Conservation (phyloP, 2,113 vertebrate species). For the cattle (Bos taurus) region ARS-UCD2.0 NC_037351.1:18859501-18860000, state of each 20-base stretch:
- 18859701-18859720: neutral
- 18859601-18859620: neutral
- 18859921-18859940: neutral
- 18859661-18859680: neutral
- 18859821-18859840: neutral
- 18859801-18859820: neutral
- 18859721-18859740: neutral
- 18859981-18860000: neutral
- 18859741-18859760: neutral
- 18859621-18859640: neutral
- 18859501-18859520: neutral
- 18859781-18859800: neutral
- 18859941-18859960: neutral
- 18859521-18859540: neutral
- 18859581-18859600: neutral
- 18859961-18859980: neutral
- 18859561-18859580: neutral
- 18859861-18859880: neutral
- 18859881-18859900: neutral
- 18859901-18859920: neutral
- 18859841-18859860: neutral
- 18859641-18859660: neutral
- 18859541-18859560: neutral
- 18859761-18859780: neutral
- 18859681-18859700: neutral